A percentile compares a stretch with the other conserved stretches of the same genome.
Conservation (phyloP, 1,140 invertebrate species). For the Chelonus insularis region DNA sequence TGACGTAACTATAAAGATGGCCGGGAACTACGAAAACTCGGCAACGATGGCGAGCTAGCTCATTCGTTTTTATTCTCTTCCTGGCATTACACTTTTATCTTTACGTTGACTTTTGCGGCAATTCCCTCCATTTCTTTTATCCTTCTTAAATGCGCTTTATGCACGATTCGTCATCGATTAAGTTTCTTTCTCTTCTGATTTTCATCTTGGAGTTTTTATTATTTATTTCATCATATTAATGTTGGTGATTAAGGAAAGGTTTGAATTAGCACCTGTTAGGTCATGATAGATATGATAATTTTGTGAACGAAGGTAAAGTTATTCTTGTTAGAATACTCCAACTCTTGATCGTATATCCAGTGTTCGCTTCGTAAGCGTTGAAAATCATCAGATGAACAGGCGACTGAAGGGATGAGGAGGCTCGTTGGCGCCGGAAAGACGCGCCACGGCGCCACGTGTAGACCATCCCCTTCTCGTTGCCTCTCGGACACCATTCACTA, state of each 20-base stretch:
- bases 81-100: conserved; percentile 9
- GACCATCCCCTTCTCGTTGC: conserved; percentile 44
- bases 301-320: too few species aligned
- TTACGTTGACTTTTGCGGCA: background rate
- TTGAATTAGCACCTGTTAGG: too few species aligned
- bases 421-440: conserved; percentile 52
- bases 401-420: conserved; percentile 26
- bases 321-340: too few species aligned
- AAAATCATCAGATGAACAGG: background rate
- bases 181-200: too few species aligned
- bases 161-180: background rate
- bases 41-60: conserved; percentile 12
- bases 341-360: background rate
- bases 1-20: conserved; percentile 37
- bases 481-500: conserved; percentile 16
- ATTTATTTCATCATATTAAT: too few species aligned
- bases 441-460: conserved; percentile 57
- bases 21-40: conserved; percentile 16
- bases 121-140: background rate
- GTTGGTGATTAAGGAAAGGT: too few species aligned
- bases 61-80: conserved; percentile 14
- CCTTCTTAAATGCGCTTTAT: background rate
- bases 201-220: too few species aligned
- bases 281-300: too few species aligned
- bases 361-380: background rate